Conservation (phyloP, 2,888 invertebrate genomes). For the Parochlus steinenii region DNA sequence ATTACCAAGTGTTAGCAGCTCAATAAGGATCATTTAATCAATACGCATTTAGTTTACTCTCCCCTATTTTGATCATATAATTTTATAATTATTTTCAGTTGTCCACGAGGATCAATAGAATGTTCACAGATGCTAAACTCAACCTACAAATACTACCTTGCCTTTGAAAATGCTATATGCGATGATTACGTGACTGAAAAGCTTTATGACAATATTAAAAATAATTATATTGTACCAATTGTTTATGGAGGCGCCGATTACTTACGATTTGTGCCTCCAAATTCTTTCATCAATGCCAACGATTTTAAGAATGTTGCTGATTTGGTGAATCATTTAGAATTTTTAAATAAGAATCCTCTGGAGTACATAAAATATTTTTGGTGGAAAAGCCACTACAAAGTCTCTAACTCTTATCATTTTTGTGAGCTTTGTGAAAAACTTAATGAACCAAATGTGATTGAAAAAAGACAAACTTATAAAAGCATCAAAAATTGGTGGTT, state of each 20-base stretch:
- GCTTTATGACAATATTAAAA: slow-evolving; percentile 21
- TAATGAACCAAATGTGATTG: slow-evolving; percentile 17
- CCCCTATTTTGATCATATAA: too few relatives aligned
- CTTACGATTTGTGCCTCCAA: slow-evolving; percentile 36
- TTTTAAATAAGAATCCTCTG: slow-evolving; percentile 28
- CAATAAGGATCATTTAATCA: too few relatives aligned
- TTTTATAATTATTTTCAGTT: too few relatives aligned
- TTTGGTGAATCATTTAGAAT: slow-evolving; percentile 38
- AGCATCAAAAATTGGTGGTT: slow-evolving; percentile 27
- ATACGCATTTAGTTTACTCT: too few relatives aligned
- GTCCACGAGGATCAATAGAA: slow-evolving; percentile 19
- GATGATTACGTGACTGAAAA: slow-evolving; percentile 55
- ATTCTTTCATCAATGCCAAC: slow-evolving; percentile 47
- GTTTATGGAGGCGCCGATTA: slow-evolving; percentile 54
- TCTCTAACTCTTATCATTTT: slow-evolving; percentile 22
- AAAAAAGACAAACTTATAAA: slow-evolving; percentile 21
- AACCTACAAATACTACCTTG: slow-evolving; percentile 50
- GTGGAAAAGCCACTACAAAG: slow-evolving; percentile 41
- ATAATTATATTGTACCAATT: slow-evolving; percentile 38
- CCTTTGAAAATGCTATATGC: slow-evolving; percentile 52
- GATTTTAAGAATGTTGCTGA: slow-evolving; percentile 37
- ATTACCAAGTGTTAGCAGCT: too few relatives aligned
- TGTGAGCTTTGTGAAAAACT: slow-evolving; percentile 24
- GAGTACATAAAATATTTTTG: slow-evolving; percentile 46
- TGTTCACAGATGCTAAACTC: slow-evolving; percentile 30